Evolutionary conservation across 2,797 vertebrate genomes (phyloP).

Genomic region (Nannoperca obscura): DNA sequence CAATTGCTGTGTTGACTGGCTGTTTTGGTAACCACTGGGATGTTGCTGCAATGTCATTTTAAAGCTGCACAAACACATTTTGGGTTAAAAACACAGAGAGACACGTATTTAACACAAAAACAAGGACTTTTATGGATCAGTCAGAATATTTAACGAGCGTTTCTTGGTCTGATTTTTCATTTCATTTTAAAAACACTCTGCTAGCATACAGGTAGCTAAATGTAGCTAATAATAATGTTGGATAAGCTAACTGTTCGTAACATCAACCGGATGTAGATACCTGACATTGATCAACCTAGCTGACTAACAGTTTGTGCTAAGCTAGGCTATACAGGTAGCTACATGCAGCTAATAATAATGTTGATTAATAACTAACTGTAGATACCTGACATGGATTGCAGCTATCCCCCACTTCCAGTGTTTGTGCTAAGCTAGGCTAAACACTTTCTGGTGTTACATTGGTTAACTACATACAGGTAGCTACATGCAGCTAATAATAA

Average conservation of each 20-base stretch:
- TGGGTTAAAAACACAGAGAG: background rate
- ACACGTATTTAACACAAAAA: background rate
- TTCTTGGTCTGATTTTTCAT: too few relatives aligned
- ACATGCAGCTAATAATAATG: too few relatives aligned
- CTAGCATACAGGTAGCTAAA: background rate
- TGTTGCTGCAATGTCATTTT: background rate
- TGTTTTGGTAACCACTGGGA: background rate
- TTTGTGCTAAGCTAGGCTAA: conserved; percentile 21
- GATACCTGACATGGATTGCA: too few relatives aligned
- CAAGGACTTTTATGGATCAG: background rate
- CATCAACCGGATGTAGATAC: background rate
- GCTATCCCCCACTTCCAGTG: too few relatives aligned
- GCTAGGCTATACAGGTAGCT: too few relatives aligned
- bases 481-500: too few relatives aligned
- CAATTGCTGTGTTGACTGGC: conserved; percentile 3
- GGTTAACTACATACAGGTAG: too few relatives aligned
- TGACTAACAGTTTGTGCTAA: conserved; percentile 11
- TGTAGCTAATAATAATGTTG: background rate
- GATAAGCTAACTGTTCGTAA: background rate
- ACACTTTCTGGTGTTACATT: background rate
- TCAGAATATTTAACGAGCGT: background rate
- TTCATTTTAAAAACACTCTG: too few relatives aligned
- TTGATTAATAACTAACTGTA: too few relatives aligned
- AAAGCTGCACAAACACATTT: too few relatives aligned
- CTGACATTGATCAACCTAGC: background rate